A percentile compares a stretch with the other conserved stretches of the same genome.
phyloP scores from a whole-genome alignment of 2,113 vertebrate genomes.

The Mus musculus region DNA sequence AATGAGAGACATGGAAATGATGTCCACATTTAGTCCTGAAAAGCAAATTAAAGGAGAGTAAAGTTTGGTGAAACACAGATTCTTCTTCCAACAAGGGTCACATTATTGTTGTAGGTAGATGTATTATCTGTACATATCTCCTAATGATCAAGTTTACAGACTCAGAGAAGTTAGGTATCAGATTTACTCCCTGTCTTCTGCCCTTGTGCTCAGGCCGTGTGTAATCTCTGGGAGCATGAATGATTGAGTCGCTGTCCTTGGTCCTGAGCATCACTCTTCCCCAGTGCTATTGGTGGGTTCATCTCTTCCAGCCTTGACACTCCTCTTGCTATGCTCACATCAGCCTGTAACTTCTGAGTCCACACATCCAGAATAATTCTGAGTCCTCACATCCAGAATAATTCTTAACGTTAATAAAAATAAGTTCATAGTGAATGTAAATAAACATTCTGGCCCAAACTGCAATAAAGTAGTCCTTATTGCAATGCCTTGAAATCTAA shows the following conservation, averaged over 20 bases:
- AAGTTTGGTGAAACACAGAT: neutral
- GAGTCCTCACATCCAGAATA: neutral
- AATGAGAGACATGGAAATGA: neutral
- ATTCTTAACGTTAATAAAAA: neutral
- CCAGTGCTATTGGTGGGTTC: neutral
- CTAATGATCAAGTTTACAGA: neutral
- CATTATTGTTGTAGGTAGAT: neutral
- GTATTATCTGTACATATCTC: neutral
- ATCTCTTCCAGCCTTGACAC: neutral
- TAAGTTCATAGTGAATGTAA: neutral
- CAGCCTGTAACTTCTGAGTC: neutral
- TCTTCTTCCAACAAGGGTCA: neutral
- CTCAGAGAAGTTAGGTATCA: neutral
- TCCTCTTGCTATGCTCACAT: neutral
- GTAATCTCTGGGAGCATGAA: fast-evolving
- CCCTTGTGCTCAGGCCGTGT: fast-evolving
- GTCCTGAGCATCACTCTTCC: neutral
- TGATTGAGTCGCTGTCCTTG: neutral
- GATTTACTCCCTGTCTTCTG: neutral
- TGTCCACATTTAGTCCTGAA: neutral
- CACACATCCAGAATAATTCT: neutral
- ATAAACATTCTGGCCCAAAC: neutral
- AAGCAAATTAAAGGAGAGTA: neutral
- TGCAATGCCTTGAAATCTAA: neutral
- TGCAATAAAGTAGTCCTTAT: neutral